Conservation (phyloP, 1,140 invertebrate genomes). For the Zaprionus inermis region DNA sequence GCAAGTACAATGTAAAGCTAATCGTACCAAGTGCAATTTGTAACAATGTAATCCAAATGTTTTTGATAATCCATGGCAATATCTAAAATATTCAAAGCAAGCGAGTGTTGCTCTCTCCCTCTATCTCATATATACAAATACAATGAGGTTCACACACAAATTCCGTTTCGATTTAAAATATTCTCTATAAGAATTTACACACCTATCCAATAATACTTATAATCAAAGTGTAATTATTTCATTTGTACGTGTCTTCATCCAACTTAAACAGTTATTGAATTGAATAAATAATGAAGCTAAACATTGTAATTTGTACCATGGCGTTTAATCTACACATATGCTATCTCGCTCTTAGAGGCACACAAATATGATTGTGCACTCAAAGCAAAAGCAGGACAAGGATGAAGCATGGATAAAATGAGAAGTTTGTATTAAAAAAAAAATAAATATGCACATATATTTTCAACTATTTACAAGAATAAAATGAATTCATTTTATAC, state of each 20-base stretch:
- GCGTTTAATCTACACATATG: background rate
- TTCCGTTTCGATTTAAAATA: conserved; percentile 1
- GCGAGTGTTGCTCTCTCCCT: conserved; percentile 26
- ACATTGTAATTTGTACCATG: background rate
- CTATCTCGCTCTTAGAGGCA: too few species aligned
- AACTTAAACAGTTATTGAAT: conserved; percentile 36
- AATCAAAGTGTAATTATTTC: conserved; percentile 43
- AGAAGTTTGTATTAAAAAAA: too few species aligned
- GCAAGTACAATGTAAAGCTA: conserved; percentile 52
- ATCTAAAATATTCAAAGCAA: conserved; percentile 25
- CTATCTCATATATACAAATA: conserved; percentile 27
- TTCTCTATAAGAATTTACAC: conserved; percentile 30
- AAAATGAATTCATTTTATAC: too few species aligned
- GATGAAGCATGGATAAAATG: too few species aligned
- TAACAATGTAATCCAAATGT: conserved; percentile 46
- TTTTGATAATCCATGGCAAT: conserved; percentile 18
- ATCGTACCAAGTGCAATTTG: conserved; percentile 74
- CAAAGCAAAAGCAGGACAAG: too few species aligned
- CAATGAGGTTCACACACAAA: conserved; percentile 3
- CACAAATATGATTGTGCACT: too few species aligned
- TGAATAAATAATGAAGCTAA: conserved; percentile 25
- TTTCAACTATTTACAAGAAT: too few species aligned
- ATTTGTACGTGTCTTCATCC: conserved; percentile 38
- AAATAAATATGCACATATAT: too few species aligned
- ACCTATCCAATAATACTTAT: conserved; percentile 35